A percentile compares a stretch with the other conserved stretches of the same genome.
phyloP scores from a whole-genome alignment of 2,113 vertebrate species.

The Lasiurus borealis region DNA sequence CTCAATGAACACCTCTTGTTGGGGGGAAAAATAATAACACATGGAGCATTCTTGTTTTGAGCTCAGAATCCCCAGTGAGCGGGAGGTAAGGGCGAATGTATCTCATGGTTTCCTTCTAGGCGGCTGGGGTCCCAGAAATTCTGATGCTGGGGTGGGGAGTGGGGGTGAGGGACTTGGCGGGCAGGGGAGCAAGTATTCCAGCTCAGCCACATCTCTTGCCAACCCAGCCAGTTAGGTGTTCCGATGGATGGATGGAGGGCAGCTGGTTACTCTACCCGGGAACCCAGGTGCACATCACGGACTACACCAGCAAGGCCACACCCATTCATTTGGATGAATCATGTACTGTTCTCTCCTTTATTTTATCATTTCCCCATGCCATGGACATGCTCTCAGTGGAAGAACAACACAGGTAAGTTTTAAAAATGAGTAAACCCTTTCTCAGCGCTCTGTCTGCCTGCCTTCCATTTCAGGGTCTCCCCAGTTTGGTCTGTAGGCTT shows the following conservation, averaged over 20 bases:
- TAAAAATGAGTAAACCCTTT: background rate
- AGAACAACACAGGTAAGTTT: background rate
- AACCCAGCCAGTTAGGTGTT: background rate
- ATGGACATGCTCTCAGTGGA: background rate
- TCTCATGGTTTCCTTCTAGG: background rate
- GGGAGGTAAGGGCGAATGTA: background rate
- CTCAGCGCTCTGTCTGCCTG: no score
- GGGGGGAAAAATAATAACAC: background rate
- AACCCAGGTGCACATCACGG: no score
- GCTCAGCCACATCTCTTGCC: background rate
- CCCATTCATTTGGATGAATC: background rate
- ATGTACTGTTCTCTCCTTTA: background rate
- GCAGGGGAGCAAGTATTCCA: background rate
- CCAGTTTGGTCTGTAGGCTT: background rate
- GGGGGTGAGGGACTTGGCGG: background rate
- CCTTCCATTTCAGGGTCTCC: background rate
- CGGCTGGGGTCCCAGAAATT: background rate
- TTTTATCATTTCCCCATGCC: background rate
- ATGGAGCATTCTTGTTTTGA: background rate
- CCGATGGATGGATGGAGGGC: background rate
- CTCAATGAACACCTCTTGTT: background rate
- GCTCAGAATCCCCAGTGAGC: background rate
- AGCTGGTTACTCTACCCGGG: rapidly evolving
- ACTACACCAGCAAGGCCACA: background rate
- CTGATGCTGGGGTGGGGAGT: background rate